Evolutionary conservation across 2,113 vertebrate genomes (phyloP), one percentile per base, ranked within the genome.

Genomic region (Epinephelus fuscoguttatus): DNA sequence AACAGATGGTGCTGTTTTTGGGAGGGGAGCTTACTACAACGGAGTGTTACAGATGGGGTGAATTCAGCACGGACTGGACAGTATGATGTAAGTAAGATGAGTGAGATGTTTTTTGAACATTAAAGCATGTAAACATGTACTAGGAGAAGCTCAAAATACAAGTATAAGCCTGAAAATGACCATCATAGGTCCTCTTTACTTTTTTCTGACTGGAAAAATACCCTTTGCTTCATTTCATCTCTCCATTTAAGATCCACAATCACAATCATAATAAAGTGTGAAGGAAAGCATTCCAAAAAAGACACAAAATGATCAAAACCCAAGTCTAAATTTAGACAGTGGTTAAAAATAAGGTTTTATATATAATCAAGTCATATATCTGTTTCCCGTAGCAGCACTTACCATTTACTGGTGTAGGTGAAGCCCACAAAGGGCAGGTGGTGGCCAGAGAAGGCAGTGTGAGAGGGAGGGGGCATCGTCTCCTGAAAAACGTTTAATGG

Each of bases 371-470:
- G 59, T 25, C 7, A 53, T n/a, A 74, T 3, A 57, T 19, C 18
- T 4, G 7, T 47, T 59, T 63, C 17, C 7, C 6, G 21, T 71
- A 17, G 50, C 9, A 59, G 37, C 37, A 96, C 98, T 97, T 95
- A 99, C 98, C 98, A 99, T 94, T 97, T 98, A 94, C 98, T 99
- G 71, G 98, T 99, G 59, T 99, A 99, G 27, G 98, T 99, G 92
- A 99, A 99, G 81, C 98, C 98, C 75, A 99, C 96, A 89, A 99
- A 99, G 17, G 98, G 98, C 68, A 99, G 95, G 90, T 99, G 98
- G 93, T 98, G 98, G 67, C 98, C 98, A 88, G 98, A 99, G 95
- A 99, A 99, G 60, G 98, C 96, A 61, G 98, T 97, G 85, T 99
- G 98, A 74, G 98, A 97, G 61, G 97, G 97, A 75, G 98, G 98